Evolutionary conservation across 2,113 vertebrate species (phyloP), one percentile per base, ranked within the genome.

Genomic region (Apus apus): DNA sequence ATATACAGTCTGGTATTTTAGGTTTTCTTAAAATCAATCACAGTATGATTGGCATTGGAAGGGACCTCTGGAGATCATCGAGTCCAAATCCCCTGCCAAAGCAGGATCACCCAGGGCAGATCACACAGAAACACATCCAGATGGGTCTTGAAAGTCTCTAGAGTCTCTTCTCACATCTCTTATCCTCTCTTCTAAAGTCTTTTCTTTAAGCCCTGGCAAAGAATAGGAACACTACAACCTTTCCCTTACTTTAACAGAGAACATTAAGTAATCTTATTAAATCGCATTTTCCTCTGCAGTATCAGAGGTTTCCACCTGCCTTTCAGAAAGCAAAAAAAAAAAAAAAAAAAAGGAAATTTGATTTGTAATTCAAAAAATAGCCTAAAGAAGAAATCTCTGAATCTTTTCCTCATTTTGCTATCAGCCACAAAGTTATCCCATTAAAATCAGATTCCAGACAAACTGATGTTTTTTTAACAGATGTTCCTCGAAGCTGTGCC

Each of bases 381-480:
- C 64, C 78, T 43, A 9, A 38, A 74, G 66, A 90, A 64, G 51
- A 93, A 90, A 74, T 20, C 56, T 90, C 53, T 30, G 43, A 87
- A 65, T 96, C 72, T 71, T 60, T 48, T 40, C 40, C 60, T 36
- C 14, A 5, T 79, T 80, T 87, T 77, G 64, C 78, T 54, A 64
- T 77, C 78, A 95, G 82, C 34, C 67, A 89, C 67, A 85, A 77
- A 97, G 66, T 64, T 32, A 90, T 25, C 16, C 83, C 48, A 81
- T 94, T 95, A 92, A 93, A 96, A 94, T 38, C 75, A 90, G 56
- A 85, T 94, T 86, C 82, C 72, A 91, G 95, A 46, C 62, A 66
- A 94, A 83, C 56, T 48, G 87, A 71, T 88, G 67, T 88, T 91
- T 87, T 61, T 82, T 51, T 48, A 91, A 86, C 95, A 93, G 85